Conservation (phyloP, 2,113 vertebrate genomes). For the Phodopus roborovskii region DNA sequence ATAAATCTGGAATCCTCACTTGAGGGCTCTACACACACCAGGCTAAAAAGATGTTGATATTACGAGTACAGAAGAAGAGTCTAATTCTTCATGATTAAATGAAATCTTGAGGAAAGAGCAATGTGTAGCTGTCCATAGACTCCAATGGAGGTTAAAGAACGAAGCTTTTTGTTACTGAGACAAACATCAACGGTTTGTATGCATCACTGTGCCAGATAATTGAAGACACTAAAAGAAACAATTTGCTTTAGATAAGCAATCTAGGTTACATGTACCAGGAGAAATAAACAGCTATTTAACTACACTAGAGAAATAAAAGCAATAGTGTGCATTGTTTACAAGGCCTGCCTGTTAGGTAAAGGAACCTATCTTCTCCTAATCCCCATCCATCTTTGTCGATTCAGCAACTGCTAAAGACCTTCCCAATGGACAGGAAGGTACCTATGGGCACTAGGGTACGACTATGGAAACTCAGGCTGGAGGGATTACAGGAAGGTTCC, state of each 20-base stretch:
- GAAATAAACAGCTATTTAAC: not conserved
- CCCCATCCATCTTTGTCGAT: not conserved
- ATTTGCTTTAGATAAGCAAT: constrained; percentile 9
- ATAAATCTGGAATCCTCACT: not conserved
- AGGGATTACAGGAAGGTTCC: rapidly evolving
- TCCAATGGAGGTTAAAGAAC: not conserved
- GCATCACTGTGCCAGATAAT: not conserved
- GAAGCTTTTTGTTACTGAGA: not conserved
- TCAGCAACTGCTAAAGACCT: not conserved
- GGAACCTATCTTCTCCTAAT: not conserved
- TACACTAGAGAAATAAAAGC: constrained; percentile 7
- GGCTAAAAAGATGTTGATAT: not conserved
- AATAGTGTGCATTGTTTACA: not conserved
- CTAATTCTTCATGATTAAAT: not conserved
- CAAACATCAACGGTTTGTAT: not conserved
- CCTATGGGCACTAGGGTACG: rapidly evolving
- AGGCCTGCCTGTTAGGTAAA: not conserved
- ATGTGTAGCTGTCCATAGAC: not conserved
- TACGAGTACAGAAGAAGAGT: not conserved
- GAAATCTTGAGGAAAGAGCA: not conserved
- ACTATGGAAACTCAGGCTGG: not conserved
- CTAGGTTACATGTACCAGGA: not conserved
- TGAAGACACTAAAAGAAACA: not conserved
- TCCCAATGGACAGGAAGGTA: not conserved
- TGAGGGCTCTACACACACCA: not conserved